Evolutionary conservation across 2,888 invertebrate genomes (phyloP).

Genomic region (Pollenia labialis): DNA sequence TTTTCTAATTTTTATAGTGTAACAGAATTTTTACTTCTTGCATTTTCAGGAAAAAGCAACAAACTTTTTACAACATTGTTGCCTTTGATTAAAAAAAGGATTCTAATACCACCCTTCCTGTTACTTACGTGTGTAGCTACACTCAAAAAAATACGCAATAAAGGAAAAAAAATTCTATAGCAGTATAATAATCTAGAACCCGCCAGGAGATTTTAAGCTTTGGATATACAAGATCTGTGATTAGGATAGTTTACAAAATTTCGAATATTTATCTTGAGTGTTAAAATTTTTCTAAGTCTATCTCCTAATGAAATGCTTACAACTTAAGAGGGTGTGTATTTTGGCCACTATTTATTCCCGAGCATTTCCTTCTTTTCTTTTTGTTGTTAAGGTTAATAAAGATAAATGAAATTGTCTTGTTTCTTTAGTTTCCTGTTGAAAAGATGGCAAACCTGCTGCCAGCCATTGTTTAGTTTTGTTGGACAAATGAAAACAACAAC

Average conservation of each 20-base stretch:
- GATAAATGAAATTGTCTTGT: conserved; percentile 68
- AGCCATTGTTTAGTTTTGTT: conserved; percentile 65
- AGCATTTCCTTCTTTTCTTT: no score
- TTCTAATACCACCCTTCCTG: conserved; percentile 3
- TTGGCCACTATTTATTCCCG: conserved; percentile 15
- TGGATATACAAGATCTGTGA: no score
- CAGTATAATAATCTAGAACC: no score
- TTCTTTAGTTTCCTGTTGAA: conserved; percentile 66
- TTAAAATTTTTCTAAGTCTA: conserved; percentile 4
- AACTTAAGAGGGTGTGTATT: conserved; percentile 28
- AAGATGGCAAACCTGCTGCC: conserved; percentile 62
- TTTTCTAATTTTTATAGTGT: conserved; percentile 19
- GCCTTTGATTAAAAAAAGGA: conserved; percentile 18
- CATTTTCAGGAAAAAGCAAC: not conserved
- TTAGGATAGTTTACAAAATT: no score
- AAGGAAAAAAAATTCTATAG: not conserved
- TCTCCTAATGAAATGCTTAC: conserved; percentile 18
- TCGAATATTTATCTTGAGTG: no score
- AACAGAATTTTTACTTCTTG: not conserved
- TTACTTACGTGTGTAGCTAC: conserved; percentile 2
- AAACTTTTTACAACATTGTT: conserved; percentile 34
- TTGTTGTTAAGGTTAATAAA: conserved; percentile 53
- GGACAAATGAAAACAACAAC: conserved; percentile 41
- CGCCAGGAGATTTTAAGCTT: no score
- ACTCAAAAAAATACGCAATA: conserved; percentile 16